Conservation (phyloP, 2,888 invertebrate genomes). For the Synanthedon vespiformis region DNA sequence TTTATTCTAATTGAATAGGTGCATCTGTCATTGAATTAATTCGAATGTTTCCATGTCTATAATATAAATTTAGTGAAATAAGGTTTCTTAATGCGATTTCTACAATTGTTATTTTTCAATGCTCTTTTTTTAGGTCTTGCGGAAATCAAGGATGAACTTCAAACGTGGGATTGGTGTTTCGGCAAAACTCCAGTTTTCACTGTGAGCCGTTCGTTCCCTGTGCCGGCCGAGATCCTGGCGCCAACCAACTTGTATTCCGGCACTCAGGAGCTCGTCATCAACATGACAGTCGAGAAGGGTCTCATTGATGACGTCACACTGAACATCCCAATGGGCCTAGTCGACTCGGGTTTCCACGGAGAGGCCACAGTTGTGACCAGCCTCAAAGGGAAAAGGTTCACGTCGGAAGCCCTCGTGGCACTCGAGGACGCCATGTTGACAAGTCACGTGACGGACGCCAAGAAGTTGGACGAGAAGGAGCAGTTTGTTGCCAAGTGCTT, state of each 20-base stretch:
- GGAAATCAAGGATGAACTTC: constrained; percentile 75
- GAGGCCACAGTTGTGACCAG: constrained; percentile 76
- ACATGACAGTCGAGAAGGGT: constrained; percentile 75
- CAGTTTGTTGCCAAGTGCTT: constrained; percentile 74
- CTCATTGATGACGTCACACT: constrained; percentile 75
- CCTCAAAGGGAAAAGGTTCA: constrained; percentile 75
- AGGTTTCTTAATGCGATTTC: no score
- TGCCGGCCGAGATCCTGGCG: constrained; percentile 65
- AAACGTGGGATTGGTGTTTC: constrained; percentile 89
- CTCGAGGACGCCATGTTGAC: constrained; percentile 69
- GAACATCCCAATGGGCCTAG: constrained; percentile 72
- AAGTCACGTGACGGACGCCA: constrained; percentile 37
- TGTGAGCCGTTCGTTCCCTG: constrained; percentile 74
- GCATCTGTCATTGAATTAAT: no score
- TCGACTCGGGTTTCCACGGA: constrained; percentile 71
- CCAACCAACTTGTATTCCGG: constrained; percentile 44
- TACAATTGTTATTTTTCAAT: no score
- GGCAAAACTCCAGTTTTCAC: constrained; percentile 89
- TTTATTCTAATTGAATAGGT: no score
- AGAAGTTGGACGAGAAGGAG: constrained; percentile 64
- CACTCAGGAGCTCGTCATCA: constrained; percentile 70
- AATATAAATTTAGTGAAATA: no score
- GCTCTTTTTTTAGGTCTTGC: constrained; percentile 74
- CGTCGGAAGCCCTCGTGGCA: constrained; percentile 71
- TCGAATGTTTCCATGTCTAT: no score